Conservation (phyloP, 2,797 vertebrate species). For the Dermochelys coriacea region DNA sequence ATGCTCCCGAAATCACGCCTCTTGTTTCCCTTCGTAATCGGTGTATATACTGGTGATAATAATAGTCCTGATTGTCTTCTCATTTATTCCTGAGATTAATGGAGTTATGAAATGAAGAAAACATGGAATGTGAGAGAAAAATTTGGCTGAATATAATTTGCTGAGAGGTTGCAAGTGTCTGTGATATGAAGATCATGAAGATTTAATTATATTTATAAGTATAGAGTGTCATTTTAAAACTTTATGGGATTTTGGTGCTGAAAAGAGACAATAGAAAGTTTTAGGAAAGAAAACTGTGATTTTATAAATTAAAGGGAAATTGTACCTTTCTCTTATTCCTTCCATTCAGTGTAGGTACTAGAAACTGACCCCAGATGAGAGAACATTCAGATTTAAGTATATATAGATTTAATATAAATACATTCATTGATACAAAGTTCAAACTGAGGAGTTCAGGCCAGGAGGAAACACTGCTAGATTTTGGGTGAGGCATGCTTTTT, state of each 20-base stretch:
- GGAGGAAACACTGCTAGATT: background rate
- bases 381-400: background rate
- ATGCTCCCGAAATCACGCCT: background rate
- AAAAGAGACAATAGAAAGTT: background rate
- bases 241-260: background rate
- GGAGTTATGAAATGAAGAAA: too few species aligned
- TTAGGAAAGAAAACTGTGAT: background rate
- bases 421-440: too few species aligned
- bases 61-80: too few species aligned
- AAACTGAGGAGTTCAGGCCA: background rate
- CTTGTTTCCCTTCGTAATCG: background rate
- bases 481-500: background rate
- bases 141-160: too few species aligned
- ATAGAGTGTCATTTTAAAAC: too few species aligned
- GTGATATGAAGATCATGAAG: too few species aligned
- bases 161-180: too few species aligned
- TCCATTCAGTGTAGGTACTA: background rate
- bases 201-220: too few species aligned
- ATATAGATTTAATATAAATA: too few species aligned
- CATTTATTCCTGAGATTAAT: too few species aligned
- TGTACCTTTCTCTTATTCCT: background rate
- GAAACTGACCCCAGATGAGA: background rate
- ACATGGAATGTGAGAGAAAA: too few species aligned
- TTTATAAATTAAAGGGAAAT: background rate
- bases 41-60: background rate